phyloP scores from a whole-genome alignment of 2,113 vertebrate genomes.

The Cyanoramphus novaezelandiae region DNA sequence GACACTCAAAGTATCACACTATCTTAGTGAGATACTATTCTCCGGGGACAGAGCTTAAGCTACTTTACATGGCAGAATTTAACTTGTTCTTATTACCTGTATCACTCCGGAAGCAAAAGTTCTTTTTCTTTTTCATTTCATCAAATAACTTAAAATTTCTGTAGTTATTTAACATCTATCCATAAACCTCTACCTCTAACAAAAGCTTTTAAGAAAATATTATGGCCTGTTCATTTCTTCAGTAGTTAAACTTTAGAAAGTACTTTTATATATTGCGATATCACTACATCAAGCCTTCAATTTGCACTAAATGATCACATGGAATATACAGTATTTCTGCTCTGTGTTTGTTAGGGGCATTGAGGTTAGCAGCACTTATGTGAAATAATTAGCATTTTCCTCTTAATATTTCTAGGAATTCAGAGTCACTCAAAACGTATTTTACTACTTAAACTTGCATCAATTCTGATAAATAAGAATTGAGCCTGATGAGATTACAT shows the following conservation, averaged over 20 bases:
- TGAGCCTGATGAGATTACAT: neutral
- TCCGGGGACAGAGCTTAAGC: neutral
- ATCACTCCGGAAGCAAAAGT: neutral
- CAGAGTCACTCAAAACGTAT: neutral
- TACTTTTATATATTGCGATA: neutral
- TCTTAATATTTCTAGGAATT: neutral
- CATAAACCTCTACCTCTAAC: neutral
- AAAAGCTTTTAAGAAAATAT: neutral
- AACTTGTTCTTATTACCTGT: neutral
- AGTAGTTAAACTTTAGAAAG: neutral
- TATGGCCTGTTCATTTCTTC: neutral
- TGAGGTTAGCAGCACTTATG: neutral
- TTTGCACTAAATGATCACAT: neutral
- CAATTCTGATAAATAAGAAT: neutral
- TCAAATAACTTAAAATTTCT: neutral
- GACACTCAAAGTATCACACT: neutral
- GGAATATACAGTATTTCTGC: neutral
- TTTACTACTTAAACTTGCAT: neutral
- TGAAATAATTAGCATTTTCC: neutral
- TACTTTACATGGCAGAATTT: neutral
- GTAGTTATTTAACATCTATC: neutral
- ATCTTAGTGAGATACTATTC: neutral
- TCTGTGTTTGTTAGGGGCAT: neutral
- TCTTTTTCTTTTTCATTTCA: neutral
- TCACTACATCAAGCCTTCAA: neutral